Evolutionary conservation across 1,140 invertebrate genomes (phyloP).

Genomic region (Dufourea novaeangliae): DNA sequence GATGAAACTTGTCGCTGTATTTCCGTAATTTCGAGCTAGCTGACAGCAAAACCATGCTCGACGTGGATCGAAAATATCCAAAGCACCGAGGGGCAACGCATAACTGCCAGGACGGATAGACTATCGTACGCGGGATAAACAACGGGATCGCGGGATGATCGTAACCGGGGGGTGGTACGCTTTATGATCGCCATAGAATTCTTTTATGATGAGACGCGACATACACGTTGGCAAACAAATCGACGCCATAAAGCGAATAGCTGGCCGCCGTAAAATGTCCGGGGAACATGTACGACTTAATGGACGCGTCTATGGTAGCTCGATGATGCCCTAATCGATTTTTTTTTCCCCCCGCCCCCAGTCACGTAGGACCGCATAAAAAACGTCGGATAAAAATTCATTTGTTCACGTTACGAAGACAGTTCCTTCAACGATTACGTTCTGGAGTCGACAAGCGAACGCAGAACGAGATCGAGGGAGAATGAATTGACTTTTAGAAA

Average conservation of each 20-base stretch:
- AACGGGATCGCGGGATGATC: slow-evolving; percentile 14
- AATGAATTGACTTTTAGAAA: no score
- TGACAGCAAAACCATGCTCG: not conserved
- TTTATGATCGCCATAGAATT: slow-evolving; percentile 19
- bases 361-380: not conserved
- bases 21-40: slow-evolving; percentile 3
- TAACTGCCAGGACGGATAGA: not conserved
- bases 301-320: not conserved
- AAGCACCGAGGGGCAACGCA: not conserved
- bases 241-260: slow-evolving; percentile 16
- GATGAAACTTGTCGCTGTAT: not conserved
- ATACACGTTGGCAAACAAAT: slow-evolving; percentile 38
- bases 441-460: no score
- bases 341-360: not conserved
- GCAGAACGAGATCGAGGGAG: no score
- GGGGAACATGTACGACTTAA: slow-evolving; percentile 10
- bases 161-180: slow-evolving; percentile 3
- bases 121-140: slow-evolving; percentile 11
- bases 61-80: not conserved
- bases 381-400: not conserved
- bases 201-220: slow-evolving; percentile 31
- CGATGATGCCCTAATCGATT: slow-evolving; percentile 32
- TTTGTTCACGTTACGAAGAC: no score
- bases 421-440: no score
- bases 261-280: slow-evolving; percentile 22